Conservation (phyloP, 2,113 vertebrate genomes). For the Rhea pennata region DNA sequence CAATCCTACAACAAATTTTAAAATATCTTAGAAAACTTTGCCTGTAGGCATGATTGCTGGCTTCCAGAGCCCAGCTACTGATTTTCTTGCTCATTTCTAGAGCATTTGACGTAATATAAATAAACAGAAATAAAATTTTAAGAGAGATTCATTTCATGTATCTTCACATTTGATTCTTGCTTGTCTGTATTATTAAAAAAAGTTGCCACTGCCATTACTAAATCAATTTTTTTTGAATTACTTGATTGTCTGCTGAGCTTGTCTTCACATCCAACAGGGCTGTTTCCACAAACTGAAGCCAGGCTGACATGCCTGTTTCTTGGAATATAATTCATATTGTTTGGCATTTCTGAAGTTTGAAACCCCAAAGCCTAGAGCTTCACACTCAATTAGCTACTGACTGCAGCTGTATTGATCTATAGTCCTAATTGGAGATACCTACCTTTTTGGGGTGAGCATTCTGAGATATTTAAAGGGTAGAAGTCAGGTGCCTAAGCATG, state of each 20-base stretch:
- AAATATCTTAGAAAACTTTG: background rate
- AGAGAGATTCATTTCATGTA: background rate
- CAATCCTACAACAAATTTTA: background rate
- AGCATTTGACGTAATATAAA: background rate
- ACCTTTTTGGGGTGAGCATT: background rate
- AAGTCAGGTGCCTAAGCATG: too few species aligned
- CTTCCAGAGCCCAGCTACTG: background rate
- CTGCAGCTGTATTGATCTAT: background rate
- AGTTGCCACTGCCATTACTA: background rate
- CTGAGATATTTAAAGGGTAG: background rate
- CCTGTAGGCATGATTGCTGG: background rate
- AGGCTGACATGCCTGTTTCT: background rate
- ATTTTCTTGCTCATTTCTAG: background rate
- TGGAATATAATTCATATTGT: background rate
- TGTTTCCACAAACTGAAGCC: background rate
- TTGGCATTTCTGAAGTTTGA: background rate
- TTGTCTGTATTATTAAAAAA: background rate
- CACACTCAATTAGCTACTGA: background rate
- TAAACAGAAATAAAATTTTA: background rate
- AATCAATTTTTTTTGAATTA: background rate
- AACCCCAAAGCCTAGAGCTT: background rate
- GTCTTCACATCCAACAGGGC: fast-evolving
- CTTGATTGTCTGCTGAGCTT: background rate
- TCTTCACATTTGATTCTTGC: background rate
- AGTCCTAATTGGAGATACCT: background rate